These are phyloP conservation scores for Dolichotis patagonum DNA, from an alignment of 2,113 vertebrate species.

Conservation along the genomic window DNA sequence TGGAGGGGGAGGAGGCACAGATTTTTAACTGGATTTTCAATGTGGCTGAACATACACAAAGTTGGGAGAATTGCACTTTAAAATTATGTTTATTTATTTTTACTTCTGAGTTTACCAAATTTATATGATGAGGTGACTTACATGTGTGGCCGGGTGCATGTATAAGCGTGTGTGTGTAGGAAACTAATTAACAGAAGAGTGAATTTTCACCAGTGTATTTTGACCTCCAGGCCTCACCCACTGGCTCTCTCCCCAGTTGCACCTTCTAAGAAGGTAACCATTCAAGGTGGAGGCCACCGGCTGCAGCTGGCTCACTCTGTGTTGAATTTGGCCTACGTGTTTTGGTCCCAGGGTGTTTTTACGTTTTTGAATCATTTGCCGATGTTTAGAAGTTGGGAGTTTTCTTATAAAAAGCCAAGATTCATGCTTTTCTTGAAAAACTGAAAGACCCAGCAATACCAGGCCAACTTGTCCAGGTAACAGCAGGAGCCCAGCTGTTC, in stretches of 20 bases:
- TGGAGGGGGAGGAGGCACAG: background rate
- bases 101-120: background rate
- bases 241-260: background rate
- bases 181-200: background rate
- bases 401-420: conserved; percentile 16
- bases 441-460: background rate
- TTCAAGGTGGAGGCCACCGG: background rate
- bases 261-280: background rate
- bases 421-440: conserved; percentile 42
- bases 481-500: background rate
- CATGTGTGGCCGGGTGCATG: background rate
- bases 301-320: background rate
- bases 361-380: conserved; percentile 1
- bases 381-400: conserved; percentile 5
- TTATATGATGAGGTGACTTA: background rate
- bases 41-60: background rate
- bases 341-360: background rate
- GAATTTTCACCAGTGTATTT: background rate
- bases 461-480: background rate
- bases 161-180: background rate
- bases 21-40: background rate
- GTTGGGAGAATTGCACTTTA: background rate
- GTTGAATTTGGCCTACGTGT: background rate
- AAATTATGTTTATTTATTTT: conserved; percentile 12
- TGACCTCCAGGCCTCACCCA: background rate